These are phyloP conservation scores for Macquaria ambigua DNA, from an alignment of 2,113 vertebrate species.

Conservation along the genomic window DNA sequence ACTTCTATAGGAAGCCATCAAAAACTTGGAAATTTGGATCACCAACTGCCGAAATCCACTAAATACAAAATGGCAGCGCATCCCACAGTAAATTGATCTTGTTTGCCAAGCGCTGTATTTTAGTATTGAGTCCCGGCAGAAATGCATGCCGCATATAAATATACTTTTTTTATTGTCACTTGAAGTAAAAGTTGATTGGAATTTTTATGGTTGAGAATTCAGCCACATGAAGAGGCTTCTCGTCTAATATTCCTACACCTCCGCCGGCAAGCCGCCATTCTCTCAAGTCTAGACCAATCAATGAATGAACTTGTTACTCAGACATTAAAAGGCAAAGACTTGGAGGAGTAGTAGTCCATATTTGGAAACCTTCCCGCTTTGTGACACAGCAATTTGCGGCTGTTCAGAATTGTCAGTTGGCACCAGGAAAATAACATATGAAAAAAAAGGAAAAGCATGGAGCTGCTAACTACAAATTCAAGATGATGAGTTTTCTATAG, in stretches of 20 bases:
- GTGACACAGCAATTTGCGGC: constrained; percentile 48
- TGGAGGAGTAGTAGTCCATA: constrained; percentile 41
- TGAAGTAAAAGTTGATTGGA: constrained; percentile 42
- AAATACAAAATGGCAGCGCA: not conserved
- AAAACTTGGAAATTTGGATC: not conserved
- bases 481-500: constrained; percentile 19
- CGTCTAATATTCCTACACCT: constrained; percentile 50
- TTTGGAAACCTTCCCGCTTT: constrained; percentile 47
- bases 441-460: not conserved
- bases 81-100: not conserved
- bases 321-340: constrained; percentile 38
- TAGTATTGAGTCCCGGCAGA: not conserved
- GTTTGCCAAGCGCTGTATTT: not conserved
- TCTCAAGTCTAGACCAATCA: constrained; percentile 59
- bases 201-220: constrained; percentile 34
- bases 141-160: constrained; percentile 23
- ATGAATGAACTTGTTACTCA: constrained; percentile 53
- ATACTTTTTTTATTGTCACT: constrained; percentile 31
- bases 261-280: constrained; percentile 31
- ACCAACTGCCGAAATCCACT: not conserved
- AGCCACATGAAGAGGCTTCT: constrained; percentile 39
- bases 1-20: not conserved
- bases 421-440: not conserved
- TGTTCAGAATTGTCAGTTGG: constrained; percentile 34
- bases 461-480: constrained; percentile 8